Evolutionary conservation across 2,797 vertebrate genomes (phyloP), one percentile per base, ranked within the genome.

Genomic region (Furcifer pardalis): DNA sequence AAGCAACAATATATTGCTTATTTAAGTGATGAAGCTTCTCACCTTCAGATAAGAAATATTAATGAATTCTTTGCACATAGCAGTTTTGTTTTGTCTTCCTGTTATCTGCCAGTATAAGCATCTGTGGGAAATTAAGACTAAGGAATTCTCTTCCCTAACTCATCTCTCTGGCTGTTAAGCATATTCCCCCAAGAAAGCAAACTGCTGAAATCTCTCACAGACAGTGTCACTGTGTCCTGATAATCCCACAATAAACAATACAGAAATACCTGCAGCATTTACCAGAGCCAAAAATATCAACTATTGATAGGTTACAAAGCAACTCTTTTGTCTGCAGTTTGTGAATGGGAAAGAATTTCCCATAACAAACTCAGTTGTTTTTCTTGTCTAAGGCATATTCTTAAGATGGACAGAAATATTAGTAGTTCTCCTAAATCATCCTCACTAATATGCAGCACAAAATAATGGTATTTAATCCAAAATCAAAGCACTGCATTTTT

Each of bases 391-490:
- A 79, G 60, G 17, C 13, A n/a, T 35, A 25, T 79, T 72, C 62
- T 76, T n/a, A 46, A 62, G 40, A 49, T 30, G 44, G n/a, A 13
- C 32, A 71, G 77, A 77, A 71, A 63, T 62, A 17, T 2, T 68
- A 59, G 17, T 59, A 42, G 49, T 8, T 62, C 25, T 35, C 52
- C 69, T 44, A 81, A 46, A 15, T 1, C 40, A 71, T 49, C 35
- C 52, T 60, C 42, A 60, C 7, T 74, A 81, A 84, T 37, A 71
- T 42, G 2, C 17, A 1, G 0, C 21, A 85, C 40, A 32, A 86
- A 88, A 42, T 74, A 71, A 37, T 1, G 59, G 30, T 13, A 37
- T 75, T 88, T 66, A 87, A 17, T 84, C 6, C 80, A 88, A 59
- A 3, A 84, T 23, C 76, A 81, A 71, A 30, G 21, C 27, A 76